These are phyloP conservation scores for Chrysodeixis includens DNA, from an alignment of 2,888 invertebrate species.

Conservation along the genomic window DNA sequence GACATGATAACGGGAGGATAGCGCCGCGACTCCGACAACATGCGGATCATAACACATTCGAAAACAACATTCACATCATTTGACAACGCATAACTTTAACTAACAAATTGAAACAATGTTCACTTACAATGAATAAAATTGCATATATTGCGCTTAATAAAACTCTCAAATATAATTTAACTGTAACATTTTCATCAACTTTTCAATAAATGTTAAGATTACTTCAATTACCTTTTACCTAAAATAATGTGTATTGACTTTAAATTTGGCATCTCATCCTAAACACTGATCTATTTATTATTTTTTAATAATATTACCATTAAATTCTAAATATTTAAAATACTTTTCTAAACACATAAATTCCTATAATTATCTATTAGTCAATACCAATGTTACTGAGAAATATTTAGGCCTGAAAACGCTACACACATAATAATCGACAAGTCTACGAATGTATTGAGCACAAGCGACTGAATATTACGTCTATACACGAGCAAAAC, in stretches of 20 bases:
- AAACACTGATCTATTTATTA: constrained; percentile 87
- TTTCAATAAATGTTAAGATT: constrained; percentile 88
- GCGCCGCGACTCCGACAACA: constrained; percentile 47
- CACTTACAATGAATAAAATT: constrained; percentile 89
- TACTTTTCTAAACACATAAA: constrained; percentile 89
- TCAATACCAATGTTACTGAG: constrained; percentile 86
- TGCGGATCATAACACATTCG: constrained; percentile 60
- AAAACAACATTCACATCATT: constrained; percentile 81
- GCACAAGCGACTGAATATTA: constrained; percentile 67
- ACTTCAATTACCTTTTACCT: constrained; percentile 89
- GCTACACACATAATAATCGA: constrained; percentile 78
- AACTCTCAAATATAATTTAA: constrained; percentile 90
- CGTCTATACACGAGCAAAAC: constrained; percentile 51
- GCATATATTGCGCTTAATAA: constrained; percentile 88
- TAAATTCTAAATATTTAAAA: constrained; percentile 89
- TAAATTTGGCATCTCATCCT: constrained; percentile 91
- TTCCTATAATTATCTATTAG: constrained; percentile 88
- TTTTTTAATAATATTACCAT: constrained; percentile 82
- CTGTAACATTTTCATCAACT: constrained; percentile 88
- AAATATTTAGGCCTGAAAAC: constrained; percentile 86
- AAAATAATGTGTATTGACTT: constrained; percentile 91
- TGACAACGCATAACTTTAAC: constrained; percentile 88
- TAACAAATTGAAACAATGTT: constrained; percentile 89
- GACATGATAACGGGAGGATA: constrained; percentile 47
- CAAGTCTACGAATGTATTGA: constrained; percentile 67